phyloP scores from a whole-genome alignment of 2,797 vertebrate genomes.

The Smutsia gigantea region DNA sequence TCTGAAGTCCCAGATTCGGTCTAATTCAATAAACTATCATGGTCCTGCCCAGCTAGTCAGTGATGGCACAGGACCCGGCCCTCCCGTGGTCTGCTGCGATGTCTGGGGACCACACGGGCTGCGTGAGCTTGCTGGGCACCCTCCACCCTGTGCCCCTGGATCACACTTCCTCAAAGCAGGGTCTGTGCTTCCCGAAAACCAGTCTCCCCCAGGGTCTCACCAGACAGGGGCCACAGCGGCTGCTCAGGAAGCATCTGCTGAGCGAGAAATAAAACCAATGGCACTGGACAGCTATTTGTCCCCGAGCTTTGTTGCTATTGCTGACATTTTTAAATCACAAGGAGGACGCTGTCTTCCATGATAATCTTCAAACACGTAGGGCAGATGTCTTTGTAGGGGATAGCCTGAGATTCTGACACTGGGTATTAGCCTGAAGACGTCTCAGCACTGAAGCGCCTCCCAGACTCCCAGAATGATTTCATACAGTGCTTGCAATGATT shows the following conservation, averaged over 20 bases:
- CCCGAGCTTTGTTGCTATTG: not conserved
- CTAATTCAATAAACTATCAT: not conserved
- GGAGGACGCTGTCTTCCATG: not conserved
- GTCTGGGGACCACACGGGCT: fast-evolving
- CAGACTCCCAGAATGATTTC: fast-evolving
- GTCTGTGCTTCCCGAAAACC: fast-evolving
- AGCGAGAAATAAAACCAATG: not conserved
- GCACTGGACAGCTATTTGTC: too few relatives aligned
- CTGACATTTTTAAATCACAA: not conserved
- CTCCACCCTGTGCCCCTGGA: too few relatives aligned
- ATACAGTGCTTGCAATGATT: fast-evolving
- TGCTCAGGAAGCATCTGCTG: fast-evolving
- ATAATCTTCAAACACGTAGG: fast-evolving
- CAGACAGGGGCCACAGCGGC: fast-evolving
- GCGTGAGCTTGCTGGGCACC: fast-evolving
- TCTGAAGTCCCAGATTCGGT: not conserved
- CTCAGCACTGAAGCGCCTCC: fast-evolving
- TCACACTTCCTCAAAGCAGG: fast-evolving
- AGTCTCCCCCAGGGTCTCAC: fast-evolving
- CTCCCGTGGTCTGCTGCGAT: fast-evolving
- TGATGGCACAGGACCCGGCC: fast-evolving
- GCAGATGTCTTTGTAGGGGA: not conserved
- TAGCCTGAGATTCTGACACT: not conserved
- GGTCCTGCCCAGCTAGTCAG: not conserved
- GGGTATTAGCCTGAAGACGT: not conserved